Percentiles rank a stretch among this genome's conserved stretches.
Evolutionary conservation across 2,113 vertebrate species (phyloP).

Genomic region (Eubucco bourcierii): DNA sequence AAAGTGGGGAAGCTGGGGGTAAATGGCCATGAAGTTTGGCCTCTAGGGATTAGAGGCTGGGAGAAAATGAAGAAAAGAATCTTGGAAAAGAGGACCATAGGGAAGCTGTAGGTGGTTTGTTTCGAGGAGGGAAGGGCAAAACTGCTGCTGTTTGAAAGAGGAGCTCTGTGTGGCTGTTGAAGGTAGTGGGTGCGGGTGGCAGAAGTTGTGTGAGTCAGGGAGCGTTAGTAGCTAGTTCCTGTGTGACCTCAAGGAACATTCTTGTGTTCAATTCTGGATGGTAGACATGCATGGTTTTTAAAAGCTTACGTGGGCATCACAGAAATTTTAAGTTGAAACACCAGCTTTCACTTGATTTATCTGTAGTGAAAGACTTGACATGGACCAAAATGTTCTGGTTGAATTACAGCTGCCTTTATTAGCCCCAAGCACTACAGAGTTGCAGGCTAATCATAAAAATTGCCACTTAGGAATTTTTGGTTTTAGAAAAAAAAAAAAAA

Average conservation of each 20-base stretch:
- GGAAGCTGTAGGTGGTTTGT: neutral
- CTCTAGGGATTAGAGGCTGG: neutral
- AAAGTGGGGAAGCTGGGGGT: neutral
- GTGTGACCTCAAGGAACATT: neutral
- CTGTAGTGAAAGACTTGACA: neutral
- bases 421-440: neutral
- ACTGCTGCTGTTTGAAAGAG: neutral
- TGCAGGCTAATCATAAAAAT: neutral
- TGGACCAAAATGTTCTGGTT: neutral
- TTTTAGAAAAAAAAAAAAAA: neutral
- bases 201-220: neutral
- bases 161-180: rapidly evolving
- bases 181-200: neutral
- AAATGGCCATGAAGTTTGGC: neutral
- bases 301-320: neutral
- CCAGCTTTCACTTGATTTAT: neutral
- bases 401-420: neutral
- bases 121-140: neutral
- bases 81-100: neutral
- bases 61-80: neutral
- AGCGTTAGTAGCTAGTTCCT: neutral
- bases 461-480: neutral
- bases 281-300: neutral
- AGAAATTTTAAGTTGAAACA: neutral
- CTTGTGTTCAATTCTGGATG: neutral